Base-by-base conservation (phyloP, 2,797 vertebrate species). In the Lycodopsis pacificus region DNA sequence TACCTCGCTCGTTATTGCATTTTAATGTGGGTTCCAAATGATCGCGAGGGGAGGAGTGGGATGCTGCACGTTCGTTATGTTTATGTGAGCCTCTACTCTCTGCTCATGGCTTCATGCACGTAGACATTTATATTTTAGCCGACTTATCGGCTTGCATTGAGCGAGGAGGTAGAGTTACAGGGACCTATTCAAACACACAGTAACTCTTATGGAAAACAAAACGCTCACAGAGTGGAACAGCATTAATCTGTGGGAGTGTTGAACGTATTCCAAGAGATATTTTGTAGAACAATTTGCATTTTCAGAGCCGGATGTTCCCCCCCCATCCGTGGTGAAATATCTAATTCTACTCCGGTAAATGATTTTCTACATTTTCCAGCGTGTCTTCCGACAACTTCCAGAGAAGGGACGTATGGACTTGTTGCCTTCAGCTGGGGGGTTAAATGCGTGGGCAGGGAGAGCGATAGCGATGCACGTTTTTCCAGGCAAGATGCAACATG, bases 1-100 rank as follows among this genome's bases (percentile, higher is more conserved):
- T 89, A 92, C 86, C 84, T 88, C 46, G 66, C 85, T 91, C 77
- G 64, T 92, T 92, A 92, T 90, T 87, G 88, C 84, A 86, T 93
- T 92, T 91, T 90, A 91, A 90, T 89, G 83, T 84, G 85, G 82
- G 81, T 83, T 86, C 83, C 76, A 81, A 85, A 88, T 79, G 80
- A 89, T 86, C 66, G 70, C 54, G 71, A 79, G 40, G 70, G 75
- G 71, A 65, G 76, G 78, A 64, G 49, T 1, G 40, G n/a, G 65
- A 63, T n/a, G 62, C 27, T 22, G 53, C 1, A 49, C 83, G 76
- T 76, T 64, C 78, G 56, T 44, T 42, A 46, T 72, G 71, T 82
- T 14, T 13, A 25, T 69, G 63, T 71, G 66, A 20, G 63, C 12
- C 15, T 49, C 25, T 7, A 1, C 10, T 68, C 19, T 30, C 15